Evolutionary conservation across 1,140 invertebrate genomes (phyloP), one percentile per base, ranked within the genome.

Genomic region (Drosophila willistoni): DNA sequence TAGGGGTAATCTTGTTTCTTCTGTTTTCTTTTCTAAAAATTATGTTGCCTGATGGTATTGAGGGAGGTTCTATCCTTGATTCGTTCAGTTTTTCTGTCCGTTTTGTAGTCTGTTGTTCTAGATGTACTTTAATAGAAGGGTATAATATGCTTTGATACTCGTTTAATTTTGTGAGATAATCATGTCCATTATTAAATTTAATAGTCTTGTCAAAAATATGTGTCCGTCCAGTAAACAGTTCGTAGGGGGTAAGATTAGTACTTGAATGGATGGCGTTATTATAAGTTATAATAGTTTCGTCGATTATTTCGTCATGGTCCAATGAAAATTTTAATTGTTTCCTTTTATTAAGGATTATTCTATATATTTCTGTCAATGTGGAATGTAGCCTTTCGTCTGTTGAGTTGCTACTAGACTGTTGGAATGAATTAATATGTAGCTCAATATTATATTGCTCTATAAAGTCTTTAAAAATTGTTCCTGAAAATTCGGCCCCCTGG

Each of bases 121-220:
- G 7, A 2, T 67, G 12, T 41, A 54, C 22, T 25, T 61, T 36
- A 13, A 67, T 33, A 7, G 13, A 4, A 17, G 70, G 39, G 41
- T 62, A 73, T 4, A 68, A 12, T 41, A 29, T 25, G 25, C 25
- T 7, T 19, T 54, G 25, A 3, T 60, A 73, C 17, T 70, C 54
- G 22, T 64, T 73, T 19, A 73, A 12, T 42, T 69, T 64, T n/a
- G 5, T 34, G 7, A 64, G 19, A 39, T 73, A 70, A 5, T 73
- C 71, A 22, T 70, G 55, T 10, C 33, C 55, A 13, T 59, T 57
- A 4, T 68, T 68, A 13, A 44, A 73, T 34, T 72, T 10, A 9
- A 55, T 33, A 34, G 33, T 54, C 17, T 64, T 63, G 0, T 74
- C 13, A 10, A 65, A 74, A 13, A 64, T 51, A 6, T 73, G 61